These are phyloP conservation scores for Apistogramma diplotaenia DNA, from an alignment of 2,113 vertebrate species.

Conservation along the genomic window DNA sequence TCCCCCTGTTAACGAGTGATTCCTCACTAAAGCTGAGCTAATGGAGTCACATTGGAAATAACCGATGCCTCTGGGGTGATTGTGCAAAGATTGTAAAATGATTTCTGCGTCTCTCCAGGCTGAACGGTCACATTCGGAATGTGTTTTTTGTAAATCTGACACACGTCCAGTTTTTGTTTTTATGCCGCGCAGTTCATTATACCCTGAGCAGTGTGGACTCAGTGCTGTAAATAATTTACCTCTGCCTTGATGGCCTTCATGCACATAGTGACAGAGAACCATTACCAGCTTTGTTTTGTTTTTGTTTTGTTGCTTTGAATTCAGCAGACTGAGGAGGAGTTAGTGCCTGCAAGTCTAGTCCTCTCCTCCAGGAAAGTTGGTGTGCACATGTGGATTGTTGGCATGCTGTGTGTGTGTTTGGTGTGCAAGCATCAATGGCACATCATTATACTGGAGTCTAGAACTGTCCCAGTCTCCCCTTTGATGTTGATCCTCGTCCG, in stretches of 20 bases:
- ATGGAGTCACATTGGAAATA: not conserved
- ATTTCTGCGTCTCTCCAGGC: not conserved
- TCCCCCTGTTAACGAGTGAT: accelerated
- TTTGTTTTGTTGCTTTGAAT: not conserved
- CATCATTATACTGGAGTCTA: not conserved
- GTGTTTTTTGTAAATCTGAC: not conserved
- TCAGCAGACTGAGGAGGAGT: not conserved
- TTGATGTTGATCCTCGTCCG: not conserved
- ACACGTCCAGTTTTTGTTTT: not conserved
- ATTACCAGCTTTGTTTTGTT: not conserved
- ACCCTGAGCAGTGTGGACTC: constrained; percentile 4
- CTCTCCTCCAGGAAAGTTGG: not conserved
- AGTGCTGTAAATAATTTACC: constrained; percentile 46
- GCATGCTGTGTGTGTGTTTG: not conserved
- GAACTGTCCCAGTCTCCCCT: not conserved
- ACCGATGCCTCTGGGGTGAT: not conserved
- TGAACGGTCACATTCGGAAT: not conserved
- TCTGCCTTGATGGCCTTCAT: not conserved
- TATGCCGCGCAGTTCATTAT: not conserved
- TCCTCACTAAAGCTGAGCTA: not conserved
- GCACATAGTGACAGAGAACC: not conserved
- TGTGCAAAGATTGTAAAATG: not conserved
- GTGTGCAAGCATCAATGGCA: not conserved
- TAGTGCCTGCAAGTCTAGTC: not conserved
- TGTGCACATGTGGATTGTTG: not conserved